Base-by-base conservation (phyloP, 2,113 vertebrate genomes). In the Leptobrachium ailaonicum region DNA sequence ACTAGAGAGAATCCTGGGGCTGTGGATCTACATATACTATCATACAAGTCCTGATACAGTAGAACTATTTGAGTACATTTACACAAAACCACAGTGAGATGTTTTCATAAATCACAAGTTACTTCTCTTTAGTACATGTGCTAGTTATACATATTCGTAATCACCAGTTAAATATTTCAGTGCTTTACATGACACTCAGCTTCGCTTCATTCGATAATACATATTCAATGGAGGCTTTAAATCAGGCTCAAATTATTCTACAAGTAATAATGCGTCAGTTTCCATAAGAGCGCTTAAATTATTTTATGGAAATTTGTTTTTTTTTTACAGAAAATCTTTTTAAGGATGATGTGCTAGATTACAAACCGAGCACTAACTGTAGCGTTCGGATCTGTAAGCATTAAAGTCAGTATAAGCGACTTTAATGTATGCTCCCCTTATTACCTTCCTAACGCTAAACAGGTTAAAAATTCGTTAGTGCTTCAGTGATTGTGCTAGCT, bases 271-370 rank as follows among this genome's bases (percentile, higher is more conserved):
- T 32, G 41, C n/a, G 42, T 13, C 75, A 69, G 75, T 77, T 77
- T 77, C 75, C 75, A 77, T 77, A 77, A 69, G 66, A 69, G 50
- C 10, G 3, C 66, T 41, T 77, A 60, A 77, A 69, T 77, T 69
- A 69, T 77, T 58, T 69, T 58, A 77, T 77, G 75, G 41, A 56
- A 77, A 77, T 77, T n/a, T n/a, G 1, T 32, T 32, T 32, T 8
- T 69, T 69, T 69, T 56, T 41, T 69, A 58, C 66, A 44, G 66
- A 13, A 69, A 69, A 77, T 56, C 54, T 54, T 43, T 77, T 68
- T 42, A 68, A 54, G 68, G 40, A 68, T 32, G 0, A 68, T 68
- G 47, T 68, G 13, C 44, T 45, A 32, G 20, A 32, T 32, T 32
- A 32, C 20, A 32, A 32, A 32, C 20, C 20, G 20, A 32, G 20